Evolutionary conservation across 2,888 invertebrate genomes (phyloP).

Genomic region (Leucophora obtusa): DNA sequence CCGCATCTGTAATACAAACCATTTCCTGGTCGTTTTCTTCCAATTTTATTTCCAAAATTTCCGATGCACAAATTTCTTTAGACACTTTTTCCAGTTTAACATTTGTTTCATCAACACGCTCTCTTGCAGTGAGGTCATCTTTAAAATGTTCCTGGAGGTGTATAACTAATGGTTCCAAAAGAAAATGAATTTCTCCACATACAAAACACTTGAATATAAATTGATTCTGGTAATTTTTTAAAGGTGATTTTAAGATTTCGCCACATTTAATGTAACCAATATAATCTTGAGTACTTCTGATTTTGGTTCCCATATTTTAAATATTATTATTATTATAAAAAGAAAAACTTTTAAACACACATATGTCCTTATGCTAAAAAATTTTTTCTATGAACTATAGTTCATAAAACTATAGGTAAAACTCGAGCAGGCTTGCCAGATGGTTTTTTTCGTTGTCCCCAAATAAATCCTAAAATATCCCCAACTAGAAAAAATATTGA

Average conservation of each 20-base stretch:
- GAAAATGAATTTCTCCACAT: conserved; percentile 42
- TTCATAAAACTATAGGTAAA: too few relatives aligned
- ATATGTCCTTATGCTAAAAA: too few relatives aligned
- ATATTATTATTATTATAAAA: too few relatives aligned
- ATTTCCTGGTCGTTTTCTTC: conserved; percentile 12
- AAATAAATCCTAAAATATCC: too few relatives aligned
- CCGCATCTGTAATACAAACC: background rate
- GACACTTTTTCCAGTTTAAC: conserved; percentile 47
- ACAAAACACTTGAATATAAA: conserved; percentile 52
- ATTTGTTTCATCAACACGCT: conserved; percentile 2
- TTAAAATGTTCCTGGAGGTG: conserved; percentile 45
- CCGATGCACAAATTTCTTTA: conserved; percentile 30
- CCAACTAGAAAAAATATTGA: too few relatives aligned
- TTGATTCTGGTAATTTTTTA: conserved; percentile 21
- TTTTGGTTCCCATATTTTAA: conserved; percentile 26
- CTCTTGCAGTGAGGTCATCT: conserved; percentile 16
- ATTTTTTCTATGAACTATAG: too few relatives aligned
- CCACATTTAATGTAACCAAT: conserved; percentile 53
- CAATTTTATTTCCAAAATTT: conserved; percentile 31
- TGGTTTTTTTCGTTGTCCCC: too few relatives aligned
- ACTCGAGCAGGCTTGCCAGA: too few relatives aligned
- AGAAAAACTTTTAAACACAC: too few relatives aligned
- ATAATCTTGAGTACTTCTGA: conserved; percentile 32
- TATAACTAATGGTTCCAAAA: conserved; percentile 38
- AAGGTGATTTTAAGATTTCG: conserved; percentile 48